Conservation (phyloP, 2,113 vertebrate species). For the Reinhardtius hippoglossoides region DNA sequence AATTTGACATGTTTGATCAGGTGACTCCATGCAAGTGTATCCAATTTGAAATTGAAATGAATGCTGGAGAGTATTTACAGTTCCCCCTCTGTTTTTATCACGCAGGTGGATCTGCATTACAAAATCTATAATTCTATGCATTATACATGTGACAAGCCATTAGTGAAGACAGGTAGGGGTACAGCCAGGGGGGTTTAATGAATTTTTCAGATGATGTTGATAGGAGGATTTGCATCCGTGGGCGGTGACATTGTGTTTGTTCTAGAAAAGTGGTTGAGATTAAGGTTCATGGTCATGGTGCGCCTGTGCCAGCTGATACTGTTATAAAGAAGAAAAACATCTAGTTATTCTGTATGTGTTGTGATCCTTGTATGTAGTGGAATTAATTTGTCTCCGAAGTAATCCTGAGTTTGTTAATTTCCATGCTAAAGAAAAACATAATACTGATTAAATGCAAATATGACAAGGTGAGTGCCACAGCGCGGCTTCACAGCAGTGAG, state of each 20-base stretch:
- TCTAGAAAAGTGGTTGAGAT: constrained; percentile 73
- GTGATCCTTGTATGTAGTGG: constrained; percentile 39
- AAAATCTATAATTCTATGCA: constrained; percentile 64
- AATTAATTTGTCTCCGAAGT: constrained; percentile 49
- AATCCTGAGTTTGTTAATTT: constrained; percentile 64
- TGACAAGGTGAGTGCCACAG: constrained; percentile 1
- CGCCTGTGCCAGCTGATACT: constrained; percentile 44
- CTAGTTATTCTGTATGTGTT: constrained; percentile 3
- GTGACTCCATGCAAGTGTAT: constrained; percentile 48
- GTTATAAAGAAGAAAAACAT: constrained; percentile 45
- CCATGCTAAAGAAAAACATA: constrained; percentile 35
- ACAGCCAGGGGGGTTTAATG: constrained; percentile 54
- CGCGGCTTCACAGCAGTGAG: background rate
- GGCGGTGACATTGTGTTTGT: constrained; percentile 67
- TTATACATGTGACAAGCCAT: constrained; percentile 71
- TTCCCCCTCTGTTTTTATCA: constrained; percentile 51
- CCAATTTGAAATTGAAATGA: constrained; percentile 66
- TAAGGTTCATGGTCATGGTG: constrained; percentile 54
- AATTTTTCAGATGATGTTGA: constrained; percentile 71
- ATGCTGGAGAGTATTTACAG: constrained; percentile 52
- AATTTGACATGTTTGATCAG: constrained; percentile 73
- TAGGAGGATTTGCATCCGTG: constrained; percentile 63
- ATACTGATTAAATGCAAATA: constrained; percentile 19
- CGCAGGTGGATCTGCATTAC: constrained; percentile 57
- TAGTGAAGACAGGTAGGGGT: constrained; percentile 57